Evolutionary conservation across 2,113 vertebrate genomes (phyloP).

Genomic region (Pomatostomus ruficeps): DNA sequence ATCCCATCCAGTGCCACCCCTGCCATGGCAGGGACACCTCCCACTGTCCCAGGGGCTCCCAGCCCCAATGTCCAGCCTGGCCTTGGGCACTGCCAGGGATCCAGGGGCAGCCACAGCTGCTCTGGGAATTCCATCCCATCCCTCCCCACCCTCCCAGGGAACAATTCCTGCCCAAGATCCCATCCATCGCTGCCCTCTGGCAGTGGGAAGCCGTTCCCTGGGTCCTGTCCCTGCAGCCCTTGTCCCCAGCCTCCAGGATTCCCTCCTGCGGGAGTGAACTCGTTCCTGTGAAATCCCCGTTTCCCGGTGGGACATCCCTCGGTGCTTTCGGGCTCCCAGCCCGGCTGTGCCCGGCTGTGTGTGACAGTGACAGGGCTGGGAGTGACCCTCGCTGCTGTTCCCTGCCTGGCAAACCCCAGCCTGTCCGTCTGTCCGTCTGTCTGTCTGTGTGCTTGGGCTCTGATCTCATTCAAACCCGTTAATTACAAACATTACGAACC

Average conservation of each 20-base stretch:
- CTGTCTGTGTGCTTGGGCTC: background rate
- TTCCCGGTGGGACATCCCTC: background rate
- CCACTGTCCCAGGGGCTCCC: background rate
- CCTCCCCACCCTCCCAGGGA: background rate
- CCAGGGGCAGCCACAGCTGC: background rate
- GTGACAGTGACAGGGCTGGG: background rate
- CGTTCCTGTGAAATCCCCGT: fast-evolving
- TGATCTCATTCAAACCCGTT: background rate
- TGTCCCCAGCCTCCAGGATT: fast-evolving
- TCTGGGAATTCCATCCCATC: too few species aligned
- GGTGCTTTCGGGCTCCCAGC: background rate
- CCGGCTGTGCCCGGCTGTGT: background rate
- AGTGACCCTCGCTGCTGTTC: background rate
- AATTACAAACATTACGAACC: background rate
- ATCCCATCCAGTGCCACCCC: background rate
- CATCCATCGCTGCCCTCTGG: background rate
- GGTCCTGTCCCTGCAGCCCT: background rate
- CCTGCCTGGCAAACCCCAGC: background rate
- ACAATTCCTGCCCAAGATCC: background rate
- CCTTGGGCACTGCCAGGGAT: background rate
- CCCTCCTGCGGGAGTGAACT: fast-evolving
- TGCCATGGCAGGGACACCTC: background rate
- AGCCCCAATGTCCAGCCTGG: background rate
- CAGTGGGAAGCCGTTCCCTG: background rate
- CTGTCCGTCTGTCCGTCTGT: too few species aligned